Evolutionary conservation across 1,140 invertebrate genomes (phyloP), one percentile per base, ranked within the genome.

Genomic region (Formica exsecta): DNA sequence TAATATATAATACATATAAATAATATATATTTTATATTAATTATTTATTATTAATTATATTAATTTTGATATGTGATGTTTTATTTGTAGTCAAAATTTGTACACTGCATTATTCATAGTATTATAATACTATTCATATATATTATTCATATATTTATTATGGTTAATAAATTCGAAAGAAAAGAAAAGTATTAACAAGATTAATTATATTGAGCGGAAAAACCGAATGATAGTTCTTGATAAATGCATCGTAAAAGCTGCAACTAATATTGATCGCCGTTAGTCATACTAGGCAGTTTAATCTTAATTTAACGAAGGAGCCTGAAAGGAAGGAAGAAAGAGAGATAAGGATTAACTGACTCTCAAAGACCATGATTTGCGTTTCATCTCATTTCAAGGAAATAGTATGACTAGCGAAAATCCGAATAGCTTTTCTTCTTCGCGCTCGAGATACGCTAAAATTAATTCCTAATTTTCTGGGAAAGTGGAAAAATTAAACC

Each of bases 301-400:
- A 54, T 29, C 64, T 38, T 68, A 68, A 54, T 57, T 79, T 44
- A 32, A 68, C 44, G 8, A 68, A 79, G 16, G 22, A 79, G 51
- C 32, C 62, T 57, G 32, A 74, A n/a, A 74, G 19, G 51, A 74
- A 57, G 29, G 29, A 74, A 73, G 70, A 59, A 36, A 59, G 70
- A 59, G 22, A 59, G n/a, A 79, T 79, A 2, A 54, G 13, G n/a
- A 79, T 68, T 66, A 54, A 38, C 44, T 79, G 76, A 79, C 13
- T 68, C 76, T 79, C 41, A 7, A 36, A 36, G n/a, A 79, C 13
- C 32, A 38, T 79, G 44, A 79, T 68, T 79, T 68, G 62, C 32
- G 13, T 79, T 68, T 79, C 5, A 7, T 25, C 51, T 41, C 22
- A 32, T 32, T 54, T 79, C 76, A 29, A 36, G 29, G 62, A 79